Conservation (phyloP, 2,113 vertebrate species). For the Callipepla squamata region DNA sequence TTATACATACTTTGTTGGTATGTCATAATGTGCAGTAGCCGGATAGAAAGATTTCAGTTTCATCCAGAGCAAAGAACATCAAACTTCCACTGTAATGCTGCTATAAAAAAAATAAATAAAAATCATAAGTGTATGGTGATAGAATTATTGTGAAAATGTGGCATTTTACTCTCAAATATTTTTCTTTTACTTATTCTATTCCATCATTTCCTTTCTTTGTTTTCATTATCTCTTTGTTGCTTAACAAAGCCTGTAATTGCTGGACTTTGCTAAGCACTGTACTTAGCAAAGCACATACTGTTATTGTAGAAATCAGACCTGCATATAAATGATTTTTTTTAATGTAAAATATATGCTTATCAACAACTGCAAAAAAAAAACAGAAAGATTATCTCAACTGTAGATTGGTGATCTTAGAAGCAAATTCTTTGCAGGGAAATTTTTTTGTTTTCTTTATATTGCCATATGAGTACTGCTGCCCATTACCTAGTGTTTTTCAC, state of each 20-base stretch:
- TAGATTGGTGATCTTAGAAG: neutral
- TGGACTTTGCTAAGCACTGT: neutral
- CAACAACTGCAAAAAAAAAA: neutral
- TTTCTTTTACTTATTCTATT: neutral
- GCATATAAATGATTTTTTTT: neutral
- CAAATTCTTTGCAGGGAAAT: neutral
- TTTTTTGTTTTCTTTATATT: neutral
- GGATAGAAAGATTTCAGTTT: neutral
- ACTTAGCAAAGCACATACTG: neutral
- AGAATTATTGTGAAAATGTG: neutral
- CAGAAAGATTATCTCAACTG: fast-evolving
- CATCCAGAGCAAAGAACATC: neutral
- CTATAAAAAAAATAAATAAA: neutral
- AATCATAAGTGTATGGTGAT: fast-evolving
- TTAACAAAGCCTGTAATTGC: neutral
- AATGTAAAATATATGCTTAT: neutral
- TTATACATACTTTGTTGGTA: neutral
- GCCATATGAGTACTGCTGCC: neutral
- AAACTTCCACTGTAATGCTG: neutral
- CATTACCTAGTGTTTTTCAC: conserved; percentile 15
- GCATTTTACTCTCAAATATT: neutral
- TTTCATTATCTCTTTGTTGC: neutral
- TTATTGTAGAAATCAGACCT: neutral
- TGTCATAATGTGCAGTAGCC: neutral
- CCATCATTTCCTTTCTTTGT: neutral